phyloP scores from a whole-genome alignment of 23 tunicate species.

The Corella eumyota region DNA sequence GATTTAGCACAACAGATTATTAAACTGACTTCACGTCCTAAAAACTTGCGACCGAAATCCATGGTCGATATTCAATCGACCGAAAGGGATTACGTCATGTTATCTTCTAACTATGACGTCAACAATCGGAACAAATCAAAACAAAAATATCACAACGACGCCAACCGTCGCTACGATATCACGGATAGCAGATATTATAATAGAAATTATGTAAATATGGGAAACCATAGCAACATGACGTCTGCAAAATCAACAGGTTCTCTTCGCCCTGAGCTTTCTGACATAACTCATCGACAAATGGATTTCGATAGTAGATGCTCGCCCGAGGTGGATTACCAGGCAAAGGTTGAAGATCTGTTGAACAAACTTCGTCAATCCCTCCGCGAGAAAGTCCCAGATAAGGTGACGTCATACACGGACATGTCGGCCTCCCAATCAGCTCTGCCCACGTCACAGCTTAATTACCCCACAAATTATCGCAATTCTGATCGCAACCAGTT shows the following conservation, averaged over 20 bases:
- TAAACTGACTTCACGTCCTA: conserved; percentile 5
- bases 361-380: conserved; percentile 33
- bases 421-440: not conserved
- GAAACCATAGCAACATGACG: not conserved
- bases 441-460: too few species aligned
- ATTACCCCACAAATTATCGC: too few species aligned
- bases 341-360: conserved; percentile 34
- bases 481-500: too few species aligned
- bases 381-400: conserved; percentile 12
- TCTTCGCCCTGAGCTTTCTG: not conserved
- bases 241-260: conserved; percentile 14
- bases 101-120: conserved; percentile 5
- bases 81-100: conserved; percentile 41
- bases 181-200: conserved; percentile 1
- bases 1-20: conserved; percentile 18
- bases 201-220: too few species aligned
- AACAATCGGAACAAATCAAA: conserved; percentile 1
- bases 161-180: not conserved
- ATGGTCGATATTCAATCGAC: conserved; percentile 12
- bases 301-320: conserved; percentile 2
- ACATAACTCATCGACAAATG: not conserved
- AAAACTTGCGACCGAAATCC: conserved; percentile 3
- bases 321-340: conserved; percentile 29
- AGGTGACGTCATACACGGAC: not conserved
- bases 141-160: not conserved